Conservation (phyloP, 2,888 invertebrate genomes). For the Trissolcus brochymenae region DNA sequence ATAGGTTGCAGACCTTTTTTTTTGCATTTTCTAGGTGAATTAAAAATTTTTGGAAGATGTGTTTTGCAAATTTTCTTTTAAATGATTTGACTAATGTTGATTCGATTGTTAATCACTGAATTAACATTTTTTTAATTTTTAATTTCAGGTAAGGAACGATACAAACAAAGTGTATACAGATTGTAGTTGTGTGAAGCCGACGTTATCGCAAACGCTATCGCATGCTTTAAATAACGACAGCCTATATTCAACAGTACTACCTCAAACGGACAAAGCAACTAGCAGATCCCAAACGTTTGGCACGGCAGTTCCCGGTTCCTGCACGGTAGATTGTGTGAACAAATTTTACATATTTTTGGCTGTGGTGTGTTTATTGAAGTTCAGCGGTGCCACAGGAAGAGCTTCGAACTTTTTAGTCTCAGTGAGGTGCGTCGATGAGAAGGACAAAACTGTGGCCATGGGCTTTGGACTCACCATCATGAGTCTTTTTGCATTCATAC, state of each 20-base stretch:
- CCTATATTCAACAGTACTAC: constrained; percentile 58
- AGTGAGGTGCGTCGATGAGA: constrained; percentile 83
- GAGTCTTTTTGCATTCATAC: constrained; percentile 85
- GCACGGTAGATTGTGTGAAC: constrained; percentile 79
- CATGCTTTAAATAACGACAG: constrained; percentile 58
- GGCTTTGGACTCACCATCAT: constrained; percentile 83
- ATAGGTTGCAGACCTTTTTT: too few relatives aligned
- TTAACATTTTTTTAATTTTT: constrained; percentile 6
- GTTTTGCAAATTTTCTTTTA: too few relatives aligned
- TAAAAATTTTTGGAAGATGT: too few relatives aligned
- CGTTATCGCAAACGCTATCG: constrained; percentile 57
- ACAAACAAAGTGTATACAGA: constrained; percentile 74
- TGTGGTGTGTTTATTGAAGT: constrained; percentile 79
- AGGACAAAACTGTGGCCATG: constrained; percentile 85
- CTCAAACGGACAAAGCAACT: constrained; percentile 47
- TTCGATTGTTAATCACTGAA: too few relatives aligned
- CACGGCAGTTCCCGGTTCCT: constrained; percentile 77
- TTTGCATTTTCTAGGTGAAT: too few relatives aligned
- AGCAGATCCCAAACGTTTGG: constrained; percentile 65
- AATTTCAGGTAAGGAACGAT: constrained; percentile 64
- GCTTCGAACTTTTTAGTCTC: constrained; percentile 81
- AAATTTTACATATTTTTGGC: constrained; percentile 79
- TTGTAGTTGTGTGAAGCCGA: constrained; percentile 77
- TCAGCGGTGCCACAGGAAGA: constrained; percentile 80
- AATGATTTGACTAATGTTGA: too few relatives aligned